Evolutionary conservation across 1,140 invertebrate species (phyloP), one percentile per base, ranked within the genome.

Genomic region (Temnothorax curvispinosus): DNA sequence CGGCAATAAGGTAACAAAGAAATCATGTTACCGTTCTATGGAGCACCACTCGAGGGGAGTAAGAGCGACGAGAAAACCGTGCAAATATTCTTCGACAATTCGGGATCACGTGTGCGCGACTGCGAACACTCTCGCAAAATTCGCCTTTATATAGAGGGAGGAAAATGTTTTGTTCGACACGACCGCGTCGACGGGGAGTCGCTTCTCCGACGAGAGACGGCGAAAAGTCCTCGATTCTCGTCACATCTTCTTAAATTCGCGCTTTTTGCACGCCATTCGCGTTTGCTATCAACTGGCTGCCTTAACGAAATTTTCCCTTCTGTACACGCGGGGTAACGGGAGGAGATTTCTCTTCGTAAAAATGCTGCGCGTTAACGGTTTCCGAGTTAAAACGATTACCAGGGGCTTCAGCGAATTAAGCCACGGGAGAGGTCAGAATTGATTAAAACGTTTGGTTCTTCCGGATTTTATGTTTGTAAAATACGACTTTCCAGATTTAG

Each of bases 1-100:
- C 27, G 27, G 44, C 80, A 75, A 84, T 84, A 62, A 82, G 11
- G 38, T 60, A 82, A 74, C 21, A 84, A 84, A 84, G 69, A 84
- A 84, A 75, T 75, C 69, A 62, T 47, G 69, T 84, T 84, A 75
- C 56, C n/a, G 54, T n/a, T 75, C 54, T 15, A 74, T 15, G 13
- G 69, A 60, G 69, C 41, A 47, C 69, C 54, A 60, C 27, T 47
- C 6, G 18, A 21, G 35, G 47, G 21, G 47, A 77, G 13, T n/a
- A 64, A 62, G 56, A 44, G 21, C 64, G 44, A 86, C 41, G 27
- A 75, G 11, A 54, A 13, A 32, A 6, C n/a, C 41, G 67, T 60
- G 27, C 54, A 64, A 84, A 84, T 75, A 74, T 75, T 60, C 64
- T 32, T 47, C 54, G 11, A 21, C 1, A 27, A 27, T 27, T 27